These are phyloP conservation scores for Lophius piscatorius DNA, from an alignment of 2,113 vertebrate genomes.

Conservation along the genomic window DNA sequence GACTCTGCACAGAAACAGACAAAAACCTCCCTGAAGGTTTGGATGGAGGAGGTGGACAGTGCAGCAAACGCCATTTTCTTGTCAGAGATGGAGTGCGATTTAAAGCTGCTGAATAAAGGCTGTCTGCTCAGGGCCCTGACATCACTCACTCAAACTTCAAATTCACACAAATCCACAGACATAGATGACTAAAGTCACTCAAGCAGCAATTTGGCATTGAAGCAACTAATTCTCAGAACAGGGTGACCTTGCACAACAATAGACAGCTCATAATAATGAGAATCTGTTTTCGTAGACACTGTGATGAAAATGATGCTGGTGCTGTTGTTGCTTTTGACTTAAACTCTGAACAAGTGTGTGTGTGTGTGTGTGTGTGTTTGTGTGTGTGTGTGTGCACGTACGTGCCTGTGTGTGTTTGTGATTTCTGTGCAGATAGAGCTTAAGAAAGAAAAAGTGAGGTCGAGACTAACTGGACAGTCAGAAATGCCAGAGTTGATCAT, in stretches of 20 bases:
- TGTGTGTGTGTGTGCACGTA: constrained; percentile 11
- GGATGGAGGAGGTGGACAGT: constrained; percentile 16
- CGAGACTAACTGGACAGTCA: constrained; percentile 39
- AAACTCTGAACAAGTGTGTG: too few relatives aligned
- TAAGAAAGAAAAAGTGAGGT: not conserved
- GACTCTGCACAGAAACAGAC: not conserved
- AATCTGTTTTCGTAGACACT: not conserved
- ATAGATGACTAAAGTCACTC: constrained; percentile 40
- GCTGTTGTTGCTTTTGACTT: not conserved
- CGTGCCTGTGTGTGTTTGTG: too few relatives aligned
- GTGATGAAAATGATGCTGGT: constrained; percentile 15
- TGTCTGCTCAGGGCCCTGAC: constrained; percentile 46
- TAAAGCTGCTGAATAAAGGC: constrained; percentile 61
- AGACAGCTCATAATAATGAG: constrained; percentile 41
- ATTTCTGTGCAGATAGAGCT: constrained; percentile 3
- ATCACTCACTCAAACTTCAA: constrained; percentile 51
- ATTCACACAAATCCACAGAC: constrained; percentile 31
- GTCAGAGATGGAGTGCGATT: constrained; percentile 63
- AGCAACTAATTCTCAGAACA: constrained; percentile 57
- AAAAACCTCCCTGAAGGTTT: constrained; percentile 14
- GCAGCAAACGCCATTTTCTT: constrained; percentile 30
- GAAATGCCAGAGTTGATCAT: constrained; percentile 57
- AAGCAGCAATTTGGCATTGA: constrained; percentile 70
- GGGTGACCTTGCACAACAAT: constrained; percentile 58
- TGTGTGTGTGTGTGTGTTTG: constrained; percentile 8